Base-by-base conservation (phyloP, 2,888 invertebrate genomes). In the Cosmia pyralina region DNA sequence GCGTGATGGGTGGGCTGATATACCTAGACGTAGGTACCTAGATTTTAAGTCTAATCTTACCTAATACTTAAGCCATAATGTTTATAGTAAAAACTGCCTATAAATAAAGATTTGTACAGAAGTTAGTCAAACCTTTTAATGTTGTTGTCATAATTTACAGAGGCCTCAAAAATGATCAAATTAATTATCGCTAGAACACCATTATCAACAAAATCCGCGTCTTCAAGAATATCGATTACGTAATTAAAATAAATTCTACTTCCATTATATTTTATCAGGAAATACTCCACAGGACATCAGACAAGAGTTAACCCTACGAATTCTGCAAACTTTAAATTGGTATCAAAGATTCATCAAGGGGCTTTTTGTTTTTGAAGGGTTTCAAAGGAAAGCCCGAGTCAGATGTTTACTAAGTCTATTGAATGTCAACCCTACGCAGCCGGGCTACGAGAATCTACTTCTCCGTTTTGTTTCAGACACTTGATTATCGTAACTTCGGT, bases 271-370 rank as follows among this genome's bases (percentile, higher is more conserved):
- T 80, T 75, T 28, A 59, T 22, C 57, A 22, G 22, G 15, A 60
- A 77, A 64, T 52, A 77, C 55, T 63, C 63, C 58, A 55, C 50
- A 58, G 69, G 66, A 79, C 50, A 67, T 69, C 71, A 63, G 62
- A 53, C 53, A 64, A 81, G 74, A 80, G 65, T 74, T 63, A 70
- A 79, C 70, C 67, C 69, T 76, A 70, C 69, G 59, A 75, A 69
- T 60, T 76, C 50, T 53, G 68, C 62, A 53, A 85, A 85, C 76
- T 86, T 83, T 81, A 82, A 86, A 87, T 86, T 86, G 81, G 64
- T 79, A 82, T 86, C 76, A 87, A 87, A 85, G 82, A 87, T 86
- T 87, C 84, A 87, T 79, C 70, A 78, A 75, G 69, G 74, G 72
- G 83, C 71, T 82, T 84, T 87, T 86, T 83, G 84, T 85, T 85